Evolutionary conservation across 2,888 invertebrate genomes (phyloP).

Genomic region (Cephus pygmeus): DNA sequence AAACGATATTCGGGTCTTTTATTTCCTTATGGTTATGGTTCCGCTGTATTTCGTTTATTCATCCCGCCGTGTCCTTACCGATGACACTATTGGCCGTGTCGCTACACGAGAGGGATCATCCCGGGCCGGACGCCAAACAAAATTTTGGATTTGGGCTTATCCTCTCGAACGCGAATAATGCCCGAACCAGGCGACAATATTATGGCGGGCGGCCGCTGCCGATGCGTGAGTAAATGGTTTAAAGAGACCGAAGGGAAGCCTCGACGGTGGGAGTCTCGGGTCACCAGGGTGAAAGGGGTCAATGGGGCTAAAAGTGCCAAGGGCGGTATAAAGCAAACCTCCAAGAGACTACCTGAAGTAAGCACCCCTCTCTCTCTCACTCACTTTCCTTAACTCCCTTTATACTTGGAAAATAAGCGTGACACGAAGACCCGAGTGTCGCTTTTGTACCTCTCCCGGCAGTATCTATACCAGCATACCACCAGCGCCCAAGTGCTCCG

Average conservation of each 20-base stretch:
- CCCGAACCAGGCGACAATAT: slow-evolving; percentile 58
- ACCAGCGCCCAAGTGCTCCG: slow-evolving; percentile 1
- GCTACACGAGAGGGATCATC: background rate
- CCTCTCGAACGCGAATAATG: slow-evolving; percentile 10
- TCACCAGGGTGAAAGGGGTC: background rate
- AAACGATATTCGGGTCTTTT: background rate
- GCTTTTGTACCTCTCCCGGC: slow-evolving; percentile 32
- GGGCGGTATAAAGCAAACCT: background rate
- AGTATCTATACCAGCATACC: slow-evolving; percentile 11
- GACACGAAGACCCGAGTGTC: background rate
- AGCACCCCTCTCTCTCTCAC: background rate
- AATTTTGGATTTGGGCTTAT: slow-evolving; percentile 24
- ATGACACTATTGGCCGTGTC: background rate
- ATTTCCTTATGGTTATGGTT: background rate
- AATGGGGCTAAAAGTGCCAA: background rate
- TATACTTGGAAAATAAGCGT: background rate
- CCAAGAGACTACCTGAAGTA: background rate
- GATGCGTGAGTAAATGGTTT: slow-evolving; percentile 63
- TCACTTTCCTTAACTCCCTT: background rate
- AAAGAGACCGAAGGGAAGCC: slow-evolving; percentile 36
- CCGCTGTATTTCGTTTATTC: background rate
- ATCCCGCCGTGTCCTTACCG: background rate
- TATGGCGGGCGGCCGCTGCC: slow-evolving; percentile 55
- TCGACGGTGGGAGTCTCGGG: background rate
- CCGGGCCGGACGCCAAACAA: slow-evolving; percentile 1